These are phyloP conservation scores for Pangasianodon hypophthalmus DNA, from an alignment of 2,113 vertebrate species.

Conservation along the genomic window DNA sequence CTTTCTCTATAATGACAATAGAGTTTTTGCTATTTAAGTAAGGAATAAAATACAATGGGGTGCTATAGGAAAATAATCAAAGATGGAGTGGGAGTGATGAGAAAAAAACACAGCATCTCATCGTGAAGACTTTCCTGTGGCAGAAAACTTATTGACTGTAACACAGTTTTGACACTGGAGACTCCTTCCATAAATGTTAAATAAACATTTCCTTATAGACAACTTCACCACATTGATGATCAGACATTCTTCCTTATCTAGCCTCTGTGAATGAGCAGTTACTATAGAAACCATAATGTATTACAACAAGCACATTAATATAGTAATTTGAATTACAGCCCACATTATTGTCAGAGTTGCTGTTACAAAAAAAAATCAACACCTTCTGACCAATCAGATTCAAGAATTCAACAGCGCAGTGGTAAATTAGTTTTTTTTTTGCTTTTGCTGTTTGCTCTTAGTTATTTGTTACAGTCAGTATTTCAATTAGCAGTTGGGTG, in stretches of 20 bases:
- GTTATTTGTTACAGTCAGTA: not conserved
- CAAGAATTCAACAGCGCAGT: not conserved
- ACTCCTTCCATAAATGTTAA: not conserved
- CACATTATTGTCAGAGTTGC: not conserved
- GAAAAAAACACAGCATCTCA: not conserved
- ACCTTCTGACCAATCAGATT: not conserved
- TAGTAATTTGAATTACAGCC: not conserved
- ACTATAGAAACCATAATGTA: not conserved
- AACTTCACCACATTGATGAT: not conserved
- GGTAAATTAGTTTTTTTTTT: not conserved
- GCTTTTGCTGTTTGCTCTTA: not conserved
- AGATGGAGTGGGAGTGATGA: not conserved
- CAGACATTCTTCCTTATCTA: not conserved
- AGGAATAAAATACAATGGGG: too few species aligned
- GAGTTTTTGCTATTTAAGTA: not conserved
- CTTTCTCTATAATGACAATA: not conserved
- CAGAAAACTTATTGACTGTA: not conserved
- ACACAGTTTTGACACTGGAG: not conserved
- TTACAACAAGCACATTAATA: not conserved
- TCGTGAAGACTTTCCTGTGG: not conserved
- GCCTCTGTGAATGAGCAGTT: too few species aligned
- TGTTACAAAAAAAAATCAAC: not conserved
- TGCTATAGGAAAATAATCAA: not conserved
- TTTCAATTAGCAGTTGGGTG: not conserved
- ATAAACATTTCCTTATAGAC: not conserved